Conservation (phyloP, 2,888 invertebrate genomes). For the Teinopalpus imperialis region DNA sequence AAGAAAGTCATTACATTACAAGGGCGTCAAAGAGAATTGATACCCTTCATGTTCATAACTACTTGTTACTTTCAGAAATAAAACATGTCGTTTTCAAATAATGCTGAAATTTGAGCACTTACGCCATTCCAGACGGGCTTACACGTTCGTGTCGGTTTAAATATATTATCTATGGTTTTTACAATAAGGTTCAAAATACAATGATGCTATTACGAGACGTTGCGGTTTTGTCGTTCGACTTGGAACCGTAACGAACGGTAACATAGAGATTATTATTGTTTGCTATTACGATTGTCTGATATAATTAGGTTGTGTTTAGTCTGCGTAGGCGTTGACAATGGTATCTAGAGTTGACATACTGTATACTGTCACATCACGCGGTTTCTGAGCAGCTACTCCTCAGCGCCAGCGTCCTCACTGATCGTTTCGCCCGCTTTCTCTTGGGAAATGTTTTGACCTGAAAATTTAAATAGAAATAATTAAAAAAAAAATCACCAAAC, state of each 20-base stretch:
- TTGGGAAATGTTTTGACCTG: conserved; percentile 82
- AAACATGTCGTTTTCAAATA: too few relatives aligned
- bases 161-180: too few relatives aligned
- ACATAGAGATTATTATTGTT: neutral
- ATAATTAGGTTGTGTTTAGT: conserved; percentile 8
- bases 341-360: conserved; percentile 79
- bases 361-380: conserved; percentile 58
- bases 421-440: conserved; percentile 78
- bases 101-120: too few relatives aligned
- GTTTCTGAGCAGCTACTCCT: conserved; percentile 60
- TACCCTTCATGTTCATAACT: too few relatives aligned
- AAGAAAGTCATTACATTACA: conserved; percentile 46
- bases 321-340: conserved; percentile 41
- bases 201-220: neutral
- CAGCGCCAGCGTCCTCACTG: conserved; percentile 73
- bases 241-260: neutral
- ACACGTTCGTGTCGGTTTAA: too few relatives aligned
- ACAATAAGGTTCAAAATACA: neutral
- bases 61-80: too few relatives aligned
- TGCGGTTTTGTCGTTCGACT: neutral
- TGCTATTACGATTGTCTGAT: neutral
- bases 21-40: too few relatives aligned
- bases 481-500: too few relatives aligned
- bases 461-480: conserved; percentile 11
- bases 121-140: too few relatives aligned